Evolutionary conservation across 2,797 vertebrate species (phyloP), one percentile per base, ranked within the genome.

Genomic region (Sandelia bainsii): DNA sequence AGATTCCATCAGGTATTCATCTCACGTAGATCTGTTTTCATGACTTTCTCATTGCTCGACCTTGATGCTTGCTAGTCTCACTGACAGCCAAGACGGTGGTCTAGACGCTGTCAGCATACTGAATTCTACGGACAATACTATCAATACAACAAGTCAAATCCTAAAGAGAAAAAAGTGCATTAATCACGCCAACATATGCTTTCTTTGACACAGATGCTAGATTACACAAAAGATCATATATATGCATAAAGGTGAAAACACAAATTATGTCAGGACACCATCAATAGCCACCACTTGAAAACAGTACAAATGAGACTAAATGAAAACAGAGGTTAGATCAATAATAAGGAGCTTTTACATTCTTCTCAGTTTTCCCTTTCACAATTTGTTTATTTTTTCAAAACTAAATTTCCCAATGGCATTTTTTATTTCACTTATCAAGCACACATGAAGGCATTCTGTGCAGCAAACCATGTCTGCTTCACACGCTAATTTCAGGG

Each of bases 381-480:
- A 56, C 22, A 60, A 52, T 62, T 0, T 13, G 7, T 62, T 37
- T 5, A 4, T 46, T 52, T 58, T 59, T 52, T 8, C 11, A 39
- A 7, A 40, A 16, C 32, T 61, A 20, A 45, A 60, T 49, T 77
- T 74, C 62, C 39, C 46, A 62, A 61, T 23, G 0, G 4, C 1
- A 11, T 29, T 34, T 48, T 75, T 48, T 32, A 40, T 54, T 61
- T 0, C 19, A 54, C 39, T 80, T 81, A 83, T 88, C 72, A 53
- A 60, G 63, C 50, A 69, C 19, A 62, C 79, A 66, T 66, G 74
- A 46, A 77, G 62, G 50, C 74, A 83, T 79, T 83, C 25, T 8
- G 60, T 29, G 23, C 37, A n/a, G 67, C 53, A 65, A 49, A 49
- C 44, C 29, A 20, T 1, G 0, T 10, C 29, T 1, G 45, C 17